phyloP scores from a whole-genome alignment of 2,888 invertebrate genomes.

The Dynastes grantii region DNA sequence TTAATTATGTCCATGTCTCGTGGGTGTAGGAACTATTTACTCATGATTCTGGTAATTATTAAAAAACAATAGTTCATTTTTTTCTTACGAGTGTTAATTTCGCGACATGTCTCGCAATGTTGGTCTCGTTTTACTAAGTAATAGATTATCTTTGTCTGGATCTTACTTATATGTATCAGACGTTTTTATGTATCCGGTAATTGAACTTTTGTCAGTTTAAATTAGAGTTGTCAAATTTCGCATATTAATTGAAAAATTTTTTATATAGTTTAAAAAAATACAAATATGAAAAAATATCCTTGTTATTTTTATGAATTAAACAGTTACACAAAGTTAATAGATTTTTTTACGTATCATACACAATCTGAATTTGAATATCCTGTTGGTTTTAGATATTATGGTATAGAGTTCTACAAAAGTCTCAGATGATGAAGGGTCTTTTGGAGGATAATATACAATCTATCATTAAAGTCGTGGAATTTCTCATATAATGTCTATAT shows the following conservation, averaged over 20 bases:
- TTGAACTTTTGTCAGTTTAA: conserved; percentile 1
- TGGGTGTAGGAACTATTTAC: not conserved
- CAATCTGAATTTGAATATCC: not conserved
- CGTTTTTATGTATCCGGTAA: not conserved
- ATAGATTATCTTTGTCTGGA: conserved; percentile 13
- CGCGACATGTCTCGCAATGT: not conserved
- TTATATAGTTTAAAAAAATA: too few relatives aligned
- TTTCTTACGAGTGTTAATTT: too few relatives aligned
- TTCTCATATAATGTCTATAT: too few relatives aligned
- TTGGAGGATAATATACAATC: too few relatives aligned
- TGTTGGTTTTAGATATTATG: not conserved
- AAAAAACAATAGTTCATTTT: not conserved
- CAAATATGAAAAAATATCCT: not conserved
- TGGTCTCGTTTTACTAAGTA: not conserved
- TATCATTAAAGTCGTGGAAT: too few relatives aligned
- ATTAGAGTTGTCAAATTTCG: conserved; percentile 12
- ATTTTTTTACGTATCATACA: not conserved
- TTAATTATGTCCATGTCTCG: not conserved
- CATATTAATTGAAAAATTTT: not conserved
- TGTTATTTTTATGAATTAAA: not conserved
- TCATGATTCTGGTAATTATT: not conserved
- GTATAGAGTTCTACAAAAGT: too few relatives aligned
- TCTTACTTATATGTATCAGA: not conserved
- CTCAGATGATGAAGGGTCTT: too few relatives aligned
- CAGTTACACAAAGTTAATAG: not conserved